Evolutionary conservation across 2,888 invertebrate species (phyloP), one percentile per base, ranked within the genome.

Genomic region (Scrobipalpa costella): DNA sequence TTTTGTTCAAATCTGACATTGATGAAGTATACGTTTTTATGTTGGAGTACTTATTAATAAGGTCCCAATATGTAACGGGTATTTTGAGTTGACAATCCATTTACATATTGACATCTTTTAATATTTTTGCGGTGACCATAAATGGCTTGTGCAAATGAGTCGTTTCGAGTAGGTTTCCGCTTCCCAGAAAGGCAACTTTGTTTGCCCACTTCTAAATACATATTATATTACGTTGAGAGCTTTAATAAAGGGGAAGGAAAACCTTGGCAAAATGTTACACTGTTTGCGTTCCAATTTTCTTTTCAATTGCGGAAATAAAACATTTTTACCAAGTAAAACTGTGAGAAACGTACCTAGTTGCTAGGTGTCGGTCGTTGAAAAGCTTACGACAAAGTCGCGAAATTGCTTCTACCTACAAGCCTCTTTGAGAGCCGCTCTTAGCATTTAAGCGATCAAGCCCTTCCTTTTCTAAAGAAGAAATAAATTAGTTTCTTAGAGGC

Each of bases 301-400:
- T 21, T 58, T 21, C 15, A 44, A 49, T 49, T 15, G 47, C 58
- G 17, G 38, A 59, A 21, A 59, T 3, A 59, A 21, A 59, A 59
- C 7, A 50, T 38, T 34, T 44, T 52, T 44, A 19, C 33, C 38
- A 50, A 15, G 19, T 34, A 27, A 57, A 50, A 60, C 36, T 5
- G 63, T 68, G 49, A 58, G 67, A 67, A 63, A 67, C 63, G 72
- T 74, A 69, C 69, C 69, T 70, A 69, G 70, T 74, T 69, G 69
- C 69, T 70, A 69, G 70, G 72, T 63, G 65, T 34, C 50, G 44
- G 57, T 52, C 64, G 67, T 68, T 76, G 68, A 73, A 74, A 77
- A 71, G 68, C 68, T 74, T 69, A 62, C 69, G 66, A 64, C 64
- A 66, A 72, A 68, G 63, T 62, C 63, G 65, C n/a, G 63, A 72